Evolutionary conservation across 2,113 vertebrate species (phyloP), one percentile per base, ranked within the genome.

Genomic region (Pelmatolapia mariae): DNA sequence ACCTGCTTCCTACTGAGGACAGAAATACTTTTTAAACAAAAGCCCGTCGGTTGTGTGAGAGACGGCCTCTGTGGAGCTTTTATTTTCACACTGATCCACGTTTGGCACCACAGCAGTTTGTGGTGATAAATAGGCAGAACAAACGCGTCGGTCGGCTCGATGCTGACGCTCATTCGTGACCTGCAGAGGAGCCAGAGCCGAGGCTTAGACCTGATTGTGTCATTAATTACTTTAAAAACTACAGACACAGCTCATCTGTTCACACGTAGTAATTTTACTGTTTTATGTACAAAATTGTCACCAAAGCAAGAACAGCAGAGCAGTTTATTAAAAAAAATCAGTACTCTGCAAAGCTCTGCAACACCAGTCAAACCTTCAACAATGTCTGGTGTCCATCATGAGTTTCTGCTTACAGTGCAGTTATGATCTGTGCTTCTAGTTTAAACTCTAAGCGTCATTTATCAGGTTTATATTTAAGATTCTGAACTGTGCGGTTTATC

Each of bases 341-440:
- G 59, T 63, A 10, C 59, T 63, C 59, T 61, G 56, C 56, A 59
- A 59, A 59, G 57, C 8, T 61, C 57, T 63, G 59, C 59, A 61
- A 33, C 59, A 61, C 29, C 59, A 61, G 0, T 36, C 0, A 19
- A 63, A 36, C 16, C 29, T 63, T 63, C 2, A 63, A 7, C 36
- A 63, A 63, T 1, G 0, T 36, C 59, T 3, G 31, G 0, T 36
- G 31, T 63, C 59, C 31, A 4, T 12, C 59, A 36, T 0, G 59
- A 63, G 59, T 12, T 63, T 36, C 0, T 36, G 59, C 3, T 10
- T 63, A 1, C 10, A n/a, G 61, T 36, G 18, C 18, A 63, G 5
- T 36, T 63, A 63, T 0, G 2, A 33, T 63, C 59, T 0, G 59
- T 63, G 59, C 59, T 63, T 63, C 59, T 63, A 40, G 33, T 40